phyloP scores from a whole-genome alignment of 2,797 vertebrate species.

The Alfaro cultratus region DNA sequence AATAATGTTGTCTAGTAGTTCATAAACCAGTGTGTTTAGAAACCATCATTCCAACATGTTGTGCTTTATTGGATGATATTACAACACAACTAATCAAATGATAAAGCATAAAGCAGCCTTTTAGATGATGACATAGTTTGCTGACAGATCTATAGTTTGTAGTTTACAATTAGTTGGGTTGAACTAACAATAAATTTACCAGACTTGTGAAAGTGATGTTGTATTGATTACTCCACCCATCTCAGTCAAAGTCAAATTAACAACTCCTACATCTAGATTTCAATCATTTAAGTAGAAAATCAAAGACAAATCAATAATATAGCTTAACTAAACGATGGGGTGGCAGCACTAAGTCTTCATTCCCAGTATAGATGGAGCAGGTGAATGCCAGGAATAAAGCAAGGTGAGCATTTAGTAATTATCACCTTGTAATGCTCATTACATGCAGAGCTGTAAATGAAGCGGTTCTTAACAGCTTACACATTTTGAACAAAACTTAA shows the following conservation, averaged over 20 bases:
- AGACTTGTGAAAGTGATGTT: constrained; percentile 1
- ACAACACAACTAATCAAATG: constrained; percentile 6
- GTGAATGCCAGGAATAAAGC: not conserved
- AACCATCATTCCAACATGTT: constrained; percentile 3
- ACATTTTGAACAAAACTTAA: not conserved
- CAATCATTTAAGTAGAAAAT: not conserved
- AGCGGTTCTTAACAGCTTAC: not conserved
- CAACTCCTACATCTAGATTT: not conserved
- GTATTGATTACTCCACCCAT: not conserved
- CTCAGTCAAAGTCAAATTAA: not conserved
- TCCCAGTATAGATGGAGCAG: not conserved
- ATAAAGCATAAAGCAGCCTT: constrained; percentile 5
- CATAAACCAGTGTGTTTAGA: not conserved
- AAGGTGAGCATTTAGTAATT: not conserved
- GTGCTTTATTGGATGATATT: not conserved
- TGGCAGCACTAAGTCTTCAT: not conserved
- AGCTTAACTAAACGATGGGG: not conserved
- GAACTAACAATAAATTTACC: not conserved
- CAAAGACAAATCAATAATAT: not conserved
- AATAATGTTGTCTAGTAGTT: not conserved
- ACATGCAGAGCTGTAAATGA: not conserved
- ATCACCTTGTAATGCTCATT: not conserved
- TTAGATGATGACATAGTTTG: constrained; percentile 1
- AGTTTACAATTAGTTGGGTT: not conserved
- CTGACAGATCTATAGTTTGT: not conserved